Percentiles rank a stretch among this genome's conserved stretches.
phyloP scores from a whole-genome alignment of 2,113 vertebrate genomes.

The Orcinus orca region DNA sequence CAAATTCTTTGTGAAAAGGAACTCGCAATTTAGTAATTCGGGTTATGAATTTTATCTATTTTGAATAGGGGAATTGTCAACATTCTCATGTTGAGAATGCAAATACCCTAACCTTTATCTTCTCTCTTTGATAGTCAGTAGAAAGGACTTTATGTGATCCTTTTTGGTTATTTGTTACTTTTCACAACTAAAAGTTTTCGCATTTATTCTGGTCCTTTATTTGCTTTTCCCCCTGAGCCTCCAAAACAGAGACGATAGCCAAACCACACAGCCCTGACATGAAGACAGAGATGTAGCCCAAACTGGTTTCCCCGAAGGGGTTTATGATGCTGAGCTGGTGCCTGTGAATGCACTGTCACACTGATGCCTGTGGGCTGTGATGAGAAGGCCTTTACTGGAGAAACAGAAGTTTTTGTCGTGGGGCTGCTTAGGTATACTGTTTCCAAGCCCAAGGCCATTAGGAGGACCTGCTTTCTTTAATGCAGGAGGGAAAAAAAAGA shows the following conservation, averaged over 20 bases:
- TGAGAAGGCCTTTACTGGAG: background rate
- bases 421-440: background rate
- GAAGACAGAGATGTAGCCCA: background rate
- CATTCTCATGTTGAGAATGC: background rate
- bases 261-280: background rate
- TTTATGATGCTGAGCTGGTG: background rate
- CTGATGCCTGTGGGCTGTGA: background rate
- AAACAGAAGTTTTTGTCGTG: background rate
- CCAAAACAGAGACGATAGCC: background rate
- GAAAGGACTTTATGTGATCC: background rate
- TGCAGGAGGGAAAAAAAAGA: background rate
- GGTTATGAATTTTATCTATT: background rate
- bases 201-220: background rate
- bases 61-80: background rate
- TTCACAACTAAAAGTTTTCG: background rate
- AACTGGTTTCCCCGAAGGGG: accelerated
- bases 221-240: background rate
- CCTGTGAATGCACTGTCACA: background rate
- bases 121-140: background rate
- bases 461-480: background rate
- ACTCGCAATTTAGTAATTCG: background rate
- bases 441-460: background rate
- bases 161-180: background rate
- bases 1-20: background rate
- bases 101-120: background rate